Evolutionary conservation across 2,797 vertebrate genomes (phyloP).

Genomic region (Hydrocynus forskahlii): DNA sequence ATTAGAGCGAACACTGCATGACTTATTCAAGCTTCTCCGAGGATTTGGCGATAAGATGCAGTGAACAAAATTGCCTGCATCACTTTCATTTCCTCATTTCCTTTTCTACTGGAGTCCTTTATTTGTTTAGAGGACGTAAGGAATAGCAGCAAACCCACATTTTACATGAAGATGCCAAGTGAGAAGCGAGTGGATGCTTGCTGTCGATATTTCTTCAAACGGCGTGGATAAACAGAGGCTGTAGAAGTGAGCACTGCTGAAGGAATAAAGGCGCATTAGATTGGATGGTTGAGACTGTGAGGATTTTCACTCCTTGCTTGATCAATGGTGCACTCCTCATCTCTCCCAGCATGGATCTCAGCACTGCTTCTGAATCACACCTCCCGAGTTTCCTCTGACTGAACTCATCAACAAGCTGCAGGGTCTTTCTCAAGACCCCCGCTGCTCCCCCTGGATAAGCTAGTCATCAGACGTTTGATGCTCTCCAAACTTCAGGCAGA

Average conservation of each 20-base stretch:
- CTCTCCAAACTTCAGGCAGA: not conserved
- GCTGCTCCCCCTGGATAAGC: constrained; percentile 27
- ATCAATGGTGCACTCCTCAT: not conserved
- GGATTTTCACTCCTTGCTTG: constrained; percentile 21
- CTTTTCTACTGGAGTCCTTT: not conserved
- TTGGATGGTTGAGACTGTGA: constrained; percentile 3
- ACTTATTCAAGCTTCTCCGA: constrained; percentile 4
- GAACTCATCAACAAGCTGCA: constrained; percentile 68
- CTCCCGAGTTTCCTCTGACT: constrained; percentile 59
- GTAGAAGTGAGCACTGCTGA: not conserved
- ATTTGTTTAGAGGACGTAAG: not conserved
- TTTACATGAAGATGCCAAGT: not conserved
- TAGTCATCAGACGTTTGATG: constrained; percentile 18
- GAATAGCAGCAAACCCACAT: not conserved
- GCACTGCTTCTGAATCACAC: constrained; percentile 59
- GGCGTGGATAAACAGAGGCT: not conserved
- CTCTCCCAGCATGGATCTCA: constrained; percentile 51
- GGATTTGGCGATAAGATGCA: not conserved
- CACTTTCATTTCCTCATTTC: not conserved
- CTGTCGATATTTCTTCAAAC: not conserved
- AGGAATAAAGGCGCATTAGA: constrained; percentile 12
- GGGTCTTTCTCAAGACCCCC: constrained; percentile 52
- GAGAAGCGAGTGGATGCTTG: not conserved
- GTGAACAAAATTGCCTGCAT: not conserved
- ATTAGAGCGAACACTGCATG: not conserved